phyloP scores from a whole-genome alignment of 2,888 invertebrate species.

The Chrysodeixis includens region DNA sequence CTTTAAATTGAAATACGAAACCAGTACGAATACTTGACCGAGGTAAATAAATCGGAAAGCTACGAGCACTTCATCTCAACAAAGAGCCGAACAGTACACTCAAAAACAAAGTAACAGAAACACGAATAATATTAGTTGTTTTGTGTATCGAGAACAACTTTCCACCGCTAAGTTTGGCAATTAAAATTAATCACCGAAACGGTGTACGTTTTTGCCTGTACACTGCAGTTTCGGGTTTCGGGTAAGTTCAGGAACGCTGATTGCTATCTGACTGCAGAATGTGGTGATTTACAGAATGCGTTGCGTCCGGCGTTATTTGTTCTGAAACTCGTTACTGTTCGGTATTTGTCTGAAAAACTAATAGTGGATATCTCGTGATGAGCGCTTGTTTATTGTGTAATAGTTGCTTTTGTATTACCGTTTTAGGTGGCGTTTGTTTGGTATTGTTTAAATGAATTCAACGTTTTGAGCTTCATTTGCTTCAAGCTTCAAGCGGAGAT shows the following conservation, averaged over 20 bases:
- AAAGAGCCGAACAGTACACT: background rate
- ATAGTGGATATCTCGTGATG: constrained; percentile 13
- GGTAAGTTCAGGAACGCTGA: constrained; percentile 42
- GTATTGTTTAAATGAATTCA: background rate
- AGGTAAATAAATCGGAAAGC: background rate
- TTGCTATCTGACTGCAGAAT: constrained; percentile 35
- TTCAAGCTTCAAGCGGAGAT: background rate
- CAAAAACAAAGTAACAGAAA: constrained; percentile 5
- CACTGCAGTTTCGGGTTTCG: constrained; percentile 34
- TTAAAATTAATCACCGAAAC: constrained; percentile 77
- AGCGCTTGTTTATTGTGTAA: constrained; percentile 3
- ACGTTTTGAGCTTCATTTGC: background rate
- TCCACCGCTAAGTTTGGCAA: constrained; percentile 69
- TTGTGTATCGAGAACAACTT: constrained; percentile 39
- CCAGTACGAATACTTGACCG: background rate
- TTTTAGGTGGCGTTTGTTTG: background rate
- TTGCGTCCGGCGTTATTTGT: constrained; percentile 31
- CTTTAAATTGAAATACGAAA: background rate
- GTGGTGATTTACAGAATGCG: constrained; percentile 47
- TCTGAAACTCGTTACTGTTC: constrained; percentile 28
- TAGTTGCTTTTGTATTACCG: constrained; percentile 5
- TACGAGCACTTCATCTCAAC: constrained; percentile 1
- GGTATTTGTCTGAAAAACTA: constrained; percentile 31
- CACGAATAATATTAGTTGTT: constrained; percentile 30
- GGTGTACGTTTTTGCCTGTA: constrained; percentile 67